Evolutionary conservation across 2,888 invertebrate species (phyloP).

Genomic region (Himalopsyche tibetana): DNA sequence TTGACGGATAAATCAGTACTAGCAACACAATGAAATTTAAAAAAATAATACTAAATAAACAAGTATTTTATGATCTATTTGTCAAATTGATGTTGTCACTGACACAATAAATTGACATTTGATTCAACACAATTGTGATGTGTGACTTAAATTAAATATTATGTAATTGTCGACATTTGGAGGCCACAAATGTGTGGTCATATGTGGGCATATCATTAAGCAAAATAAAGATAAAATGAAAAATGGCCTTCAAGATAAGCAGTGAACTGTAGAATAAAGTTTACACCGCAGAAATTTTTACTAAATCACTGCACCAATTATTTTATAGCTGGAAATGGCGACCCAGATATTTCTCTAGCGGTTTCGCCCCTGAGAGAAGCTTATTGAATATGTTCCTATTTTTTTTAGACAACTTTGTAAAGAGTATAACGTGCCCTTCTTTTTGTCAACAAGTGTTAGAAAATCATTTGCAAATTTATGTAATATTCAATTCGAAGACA

Average conservation of each 20-base stretch:
- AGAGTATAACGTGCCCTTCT: no score
- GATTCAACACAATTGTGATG: conserved; percentile 19
- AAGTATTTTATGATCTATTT: neutral
- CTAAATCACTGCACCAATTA: neutral
- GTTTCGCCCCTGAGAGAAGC: no score
- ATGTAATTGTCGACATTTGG: conserved; percentile 4
- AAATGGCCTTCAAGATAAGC: neutral
- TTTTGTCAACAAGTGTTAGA: no score
- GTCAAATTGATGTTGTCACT: neutral
- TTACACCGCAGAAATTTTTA: neutral
- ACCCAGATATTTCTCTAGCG: neutral
- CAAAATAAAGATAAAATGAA: neutral
- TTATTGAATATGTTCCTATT: no score
- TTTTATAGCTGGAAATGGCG: neutral
- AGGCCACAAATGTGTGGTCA: conserved; percentile 27
- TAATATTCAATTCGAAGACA: no score
- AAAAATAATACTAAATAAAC: no score
- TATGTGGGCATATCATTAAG: conserved; percentile 1
- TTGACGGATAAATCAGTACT: no score
- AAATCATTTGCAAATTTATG: no score
- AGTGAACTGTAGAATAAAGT: neutral
- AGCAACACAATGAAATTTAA: no score
- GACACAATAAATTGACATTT: conserved; percentile 13
- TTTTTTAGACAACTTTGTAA: no score
- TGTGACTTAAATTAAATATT: neutral